Percentiles rank a stretch among this genome's conserved stretches.
Evolutionary conservation across 2,888 invertebrate species (phyloP).

Genomic region (Belgica antarctica): DNA sequence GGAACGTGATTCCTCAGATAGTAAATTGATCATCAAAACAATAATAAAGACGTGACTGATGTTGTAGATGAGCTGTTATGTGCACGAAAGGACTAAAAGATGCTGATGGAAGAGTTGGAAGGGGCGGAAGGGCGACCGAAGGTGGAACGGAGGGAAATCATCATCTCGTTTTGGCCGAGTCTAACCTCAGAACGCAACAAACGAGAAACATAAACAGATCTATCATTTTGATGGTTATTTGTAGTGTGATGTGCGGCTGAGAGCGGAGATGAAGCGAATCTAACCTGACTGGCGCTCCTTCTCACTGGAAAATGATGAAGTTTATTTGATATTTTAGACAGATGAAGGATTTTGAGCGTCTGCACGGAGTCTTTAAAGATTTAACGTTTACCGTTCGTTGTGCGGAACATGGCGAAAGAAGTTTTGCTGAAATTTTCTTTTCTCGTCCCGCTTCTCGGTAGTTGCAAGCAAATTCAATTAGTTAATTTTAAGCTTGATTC

Average conservation of each 20-base stretch:
- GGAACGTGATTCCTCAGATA: conserved; percentile 41
- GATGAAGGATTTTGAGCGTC: conserved; percentile 22
- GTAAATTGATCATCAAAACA: conserved; percentile 44
- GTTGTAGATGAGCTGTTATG: conserved; percentile 45
- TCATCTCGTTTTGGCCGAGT: background rate
- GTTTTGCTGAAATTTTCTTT: background rate
- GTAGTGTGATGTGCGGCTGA: conserved; percentile 29
- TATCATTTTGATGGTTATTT: conserved; percentile 43
- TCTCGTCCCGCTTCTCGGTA: background rate
- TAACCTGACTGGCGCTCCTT: conserved; percentile 17
- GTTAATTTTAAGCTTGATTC: conserved; percentile 28
- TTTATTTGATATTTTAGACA: conserved; percentile 37
- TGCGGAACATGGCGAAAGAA: background rate
- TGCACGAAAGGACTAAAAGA: conserved; percentile 30
- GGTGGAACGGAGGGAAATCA: background rate
- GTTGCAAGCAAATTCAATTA: conserved; percentile 21
- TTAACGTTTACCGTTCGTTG: background rate
- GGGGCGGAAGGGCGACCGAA: background rate
- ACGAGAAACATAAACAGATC: conserved; percentile 42
- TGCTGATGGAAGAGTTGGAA: background rate
- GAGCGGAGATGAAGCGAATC: conserved; percentile 19
- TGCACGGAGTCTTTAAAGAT: background rate
- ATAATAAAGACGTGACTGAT: conserved; percentile 45
- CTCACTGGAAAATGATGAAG: conserved; percentile 35
- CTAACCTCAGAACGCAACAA: conserved; percentile 32